A percentile compares a stretch with the other conserved stretches of the same genome.
Conservation (phyloP, 2,113 vertebrate species). For the Albula glossodonta region DNA sequence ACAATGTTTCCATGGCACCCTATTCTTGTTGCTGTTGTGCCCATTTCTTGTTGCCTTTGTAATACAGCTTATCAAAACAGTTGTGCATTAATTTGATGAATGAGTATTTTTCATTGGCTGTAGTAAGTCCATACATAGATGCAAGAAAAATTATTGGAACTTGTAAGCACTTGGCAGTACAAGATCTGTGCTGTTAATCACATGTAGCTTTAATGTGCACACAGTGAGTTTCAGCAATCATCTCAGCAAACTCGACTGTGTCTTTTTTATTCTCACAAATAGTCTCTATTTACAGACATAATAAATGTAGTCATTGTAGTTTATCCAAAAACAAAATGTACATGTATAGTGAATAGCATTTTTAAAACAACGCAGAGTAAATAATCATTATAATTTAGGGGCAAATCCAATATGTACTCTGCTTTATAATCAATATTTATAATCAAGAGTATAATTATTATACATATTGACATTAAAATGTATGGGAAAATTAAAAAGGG, state of each 20-base stretch:
- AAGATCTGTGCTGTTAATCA: neutral
- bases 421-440: constrained; percentile 58
- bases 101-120: constrained; percentile 3
- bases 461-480: constrained; percentile 59
- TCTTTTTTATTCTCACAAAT: neutral
- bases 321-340: neutral
- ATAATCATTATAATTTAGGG: neutral
- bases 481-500: constrained; percentile 73
- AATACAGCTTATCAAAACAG: neutral
- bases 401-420: constrained; percentile 28
- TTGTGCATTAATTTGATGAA: neutral
- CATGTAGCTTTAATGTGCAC: too few species aligned
- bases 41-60: neutral
- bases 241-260: neutral
- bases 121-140: neutral
- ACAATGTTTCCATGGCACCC: neutral
- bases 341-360: neutral
- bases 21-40: neutral
- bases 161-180: neutral
- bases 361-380: constrained; percentile 30
- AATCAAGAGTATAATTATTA: constrained; percentile 56
- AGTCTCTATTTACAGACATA: neutral
- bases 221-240: neutral
- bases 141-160: neutral
- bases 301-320: neutral